Evolutionary conservation across 2,888 invertebrate species (phyloP), one percentile per base, ranked within the genome.

Genomic region (Torymus texanus): DNA sequence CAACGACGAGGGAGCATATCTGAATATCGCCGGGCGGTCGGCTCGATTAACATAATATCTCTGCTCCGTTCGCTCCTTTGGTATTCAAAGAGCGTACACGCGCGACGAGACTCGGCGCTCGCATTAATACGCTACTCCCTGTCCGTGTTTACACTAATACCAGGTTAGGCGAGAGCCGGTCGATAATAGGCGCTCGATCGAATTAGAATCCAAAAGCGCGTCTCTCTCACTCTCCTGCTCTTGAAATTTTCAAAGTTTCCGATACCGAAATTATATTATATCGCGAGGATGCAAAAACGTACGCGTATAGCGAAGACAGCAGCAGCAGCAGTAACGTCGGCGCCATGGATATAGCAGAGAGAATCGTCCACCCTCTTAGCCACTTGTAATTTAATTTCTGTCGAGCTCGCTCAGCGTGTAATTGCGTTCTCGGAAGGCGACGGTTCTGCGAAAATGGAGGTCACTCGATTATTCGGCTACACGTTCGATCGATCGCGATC

Each of bases 41-140:
- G 18, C 78, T 70, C 84, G 82, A 88, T 88, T 88, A 88, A 85
- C 88, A 88, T 88, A 88, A 88, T 89, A 88, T 88, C 86, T 85
- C 84, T 85, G 82, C 81, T 82, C 41, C 41, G 8, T 41, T 41
- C 21, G 85, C 86, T 86, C 74, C 85, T 88, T 88, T 87, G 85
- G 87, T 87, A 89, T 89, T 88, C 88, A 88, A 87, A 88, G 85
- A 84, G 85, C 84, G 86, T 41, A 8, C 41, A 8, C 41, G 41
- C 21, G 2, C 21, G 21, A 21, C 21, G 41, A 41, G 41, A 41
- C 59, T 59, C 59, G n/a, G n/a, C 8, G 41, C 41, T 41, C 41
- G 12, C 50, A 41, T 16, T 50, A 65, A 50, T 58, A 74, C 65
- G 56, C 73, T 56, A 21, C 65, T 65, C 24, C 67, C 73, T 51